A percentile compares a stretch with the other conserved stretches of the same genome.
These are phyloP conservation scores for Athene noctua DNA, from an alignment of 2,113 vertebrate species.

Conservation along the genomic window DNA sequence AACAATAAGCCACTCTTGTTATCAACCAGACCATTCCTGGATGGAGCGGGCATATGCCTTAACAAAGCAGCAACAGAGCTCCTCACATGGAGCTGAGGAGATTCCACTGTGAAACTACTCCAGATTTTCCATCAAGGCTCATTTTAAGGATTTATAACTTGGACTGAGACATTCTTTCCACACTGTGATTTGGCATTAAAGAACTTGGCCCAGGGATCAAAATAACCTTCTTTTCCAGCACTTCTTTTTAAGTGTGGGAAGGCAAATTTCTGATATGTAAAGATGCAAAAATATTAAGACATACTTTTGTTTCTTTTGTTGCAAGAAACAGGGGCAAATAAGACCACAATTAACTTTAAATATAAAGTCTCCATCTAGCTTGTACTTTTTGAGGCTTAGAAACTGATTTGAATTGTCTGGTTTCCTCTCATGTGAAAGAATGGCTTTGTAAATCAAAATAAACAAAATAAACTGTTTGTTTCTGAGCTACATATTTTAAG, in stretches of 20 bases:
- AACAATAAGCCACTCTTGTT: not conserved
- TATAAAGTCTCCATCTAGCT: not conserved
- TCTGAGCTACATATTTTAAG: not conserved
- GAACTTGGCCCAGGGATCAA: constrained; percentile 53
- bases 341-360: not conserved
- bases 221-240: constrained; percentile 30
- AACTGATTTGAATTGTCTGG: not conserved
- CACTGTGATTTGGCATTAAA: constrained; percentile 40
- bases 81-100: not conserved
- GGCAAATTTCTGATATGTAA: constrained; percentile 28
- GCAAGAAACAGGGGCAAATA: not conserved
- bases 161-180: constrained; percentile 42
- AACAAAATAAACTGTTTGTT: not conserved
- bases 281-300: constrained; percentile 12
- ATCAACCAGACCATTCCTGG: not conserved
- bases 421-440: constrained; percentile 1
- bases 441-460: constrained; percentile 2
- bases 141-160: constrained; percentile 58
- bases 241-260: constrained; percentile 21
- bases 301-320: not conserved
- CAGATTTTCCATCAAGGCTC: constrained; percentile 56
- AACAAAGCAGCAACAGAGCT: not conserved
- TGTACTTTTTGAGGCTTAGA: not conserved
- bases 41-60: not conserved
- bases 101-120: constrained; percentile 22